Percentiles rank a stretch among this genome's conserved stretches.
Evolutionary conservation across 2,888 invertebrate genomes (phyloP).

Genomic region (Mesochorus sp.): DNA sequence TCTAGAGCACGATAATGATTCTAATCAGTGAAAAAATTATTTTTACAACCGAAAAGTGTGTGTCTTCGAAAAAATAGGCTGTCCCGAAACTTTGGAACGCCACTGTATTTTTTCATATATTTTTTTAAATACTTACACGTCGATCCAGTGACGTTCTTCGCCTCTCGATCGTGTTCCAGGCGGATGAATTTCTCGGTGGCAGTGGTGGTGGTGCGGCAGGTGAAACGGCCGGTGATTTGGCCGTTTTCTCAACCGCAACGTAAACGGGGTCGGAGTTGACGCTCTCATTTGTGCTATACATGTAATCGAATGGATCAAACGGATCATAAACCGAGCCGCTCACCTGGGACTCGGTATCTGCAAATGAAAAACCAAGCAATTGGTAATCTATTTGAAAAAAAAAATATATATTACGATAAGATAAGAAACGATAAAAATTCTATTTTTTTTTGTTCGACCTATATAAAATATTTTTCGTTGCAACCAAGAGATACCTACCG

Average conservation of each 20-base stretch:
- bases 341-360: constrained; percentile 84
- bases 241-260: constrained; percentile 86
- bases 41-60: not conserved
- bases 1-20: too few species aligned
- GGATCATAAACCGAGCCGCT: constrained; percentile 88
- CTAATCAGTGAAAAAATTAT: too few species aligned
- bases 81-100: too few species aligned
- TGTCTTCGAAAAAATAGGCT: not conserved
- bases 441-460: too few species aligned
- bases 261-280: constrained; percentile 86
- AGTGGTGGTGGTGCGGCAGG: constrained; percentile 85
- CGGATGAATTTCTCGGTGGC: constrained; percentile 84
- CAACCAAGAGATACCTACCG: constrained; percentile 65
- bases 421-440: constrained; percentile 28
- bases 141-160: constrained; percentile 81
- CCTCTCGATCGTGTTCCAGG: constrained; percentile 83
- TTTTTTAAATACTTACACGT: constrained; percentile 72
- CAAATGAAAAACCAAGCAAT: constrained; percentile 36
- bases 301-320: constrained; percentile 91
- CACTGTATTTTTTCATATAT: not conserved
- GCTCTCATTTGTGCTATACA: constrained; percentile 87
- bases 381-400: constrained; percentile 18
- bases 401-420: constrained; percentile 21
- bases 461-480: constrained; percentile 69
- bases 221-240: constrained; percentile 83